Percentiles rank a stretch among this genome's conserved stretches.
Evolutionary conservation across 2,113 vertebrate species (phyloP).

Genomic region (Oreotragus oreotragus): DNA sequence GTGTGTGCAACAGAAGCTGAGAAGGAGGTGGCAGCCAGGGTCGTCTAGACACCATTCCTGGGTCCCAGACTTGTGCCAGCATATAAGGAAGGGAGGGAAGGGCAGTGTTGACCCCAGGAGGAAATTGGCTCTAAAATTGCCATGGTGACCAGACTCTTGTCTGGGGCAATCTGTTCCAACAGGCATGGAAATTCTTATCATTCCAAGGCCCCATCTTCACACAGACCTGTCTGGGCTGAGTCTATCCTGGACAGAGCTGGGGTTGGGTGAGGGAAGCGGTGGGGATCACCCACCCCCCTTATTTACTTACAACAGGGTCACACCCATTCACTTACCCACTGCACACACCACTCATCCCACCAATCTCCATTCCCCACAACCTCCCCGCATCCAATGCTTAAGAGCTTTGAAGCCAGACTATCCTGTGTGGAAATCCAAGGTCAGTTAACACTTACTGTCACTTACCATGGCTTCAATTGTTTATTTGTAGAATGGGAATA

Average conservation of each 20-base stretch:
- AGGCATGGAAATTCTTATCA: conserved; percentile 56
- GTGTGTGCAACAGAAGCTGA: fast-evolving
- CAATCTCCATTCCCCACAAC: neutral
- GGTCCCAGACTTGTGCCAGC: neutral
- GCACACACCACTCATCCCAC: neutral
- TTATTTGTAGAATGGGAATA: neutral
- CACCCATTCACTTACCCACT: neutral
- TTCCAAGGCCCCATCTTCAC: conserved; percentile 51
- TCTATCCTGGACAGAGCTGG: neutral
- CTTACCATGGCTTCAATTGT: neutral
- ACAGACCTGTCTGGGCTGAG: neutral
- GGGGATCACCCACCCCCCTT: too few species aligned
- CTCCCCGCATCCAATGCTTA: neutral
- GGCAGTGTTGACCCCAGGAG: neutral
- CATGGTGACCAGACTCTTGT: conserved; percentile 27
- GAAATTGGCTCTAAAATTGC: neutral
- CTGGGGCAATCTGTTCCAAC: conserved; percentile 28
- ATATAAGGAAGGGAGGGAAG: too few species aligned
- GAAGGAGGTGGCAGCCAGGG: neutral
- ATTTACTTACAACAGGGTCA: neutral
- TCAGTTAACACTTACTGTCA: neutral
- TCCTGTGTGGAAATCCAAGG: neutral
- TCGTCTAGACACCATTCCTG: neutral
- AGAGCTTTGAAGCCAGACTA: neutral
- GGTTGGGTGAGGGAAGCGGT: neutral